Evolutionary conservation across 1,140 invertebrate genomes (phyloP), one percentile per base, ranked within the genome.

Genomic region (Drosophila melanogaster): DNA sequence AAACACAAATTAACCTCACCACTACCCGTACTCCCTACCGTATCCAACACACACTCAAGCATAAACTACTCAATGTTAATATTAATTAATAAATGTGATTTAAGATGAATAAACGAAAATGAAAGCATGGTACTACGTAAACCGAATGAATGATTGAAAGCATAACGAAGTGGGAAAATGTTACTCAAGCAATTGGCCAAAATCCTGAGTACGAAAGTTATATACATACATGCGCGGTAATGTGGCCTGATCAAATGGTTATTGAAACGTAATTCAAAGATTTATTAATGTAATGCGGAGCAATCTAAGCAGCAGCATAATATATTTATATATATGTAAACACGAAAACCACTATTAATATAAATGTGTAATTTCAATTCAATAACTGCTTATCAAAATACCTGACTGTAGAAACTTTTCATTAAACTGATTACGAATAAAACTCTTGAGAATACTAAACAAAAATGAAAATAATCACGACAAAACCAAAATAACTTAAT

Each of bases 1-100:
- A 69, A 50, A 65, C 49, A 67, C 41, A 72, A 59, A 65, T 51
- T 59, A 64, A 81, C 62, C 46, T 59, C 56, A 81, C 66, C 75
- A 65, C 53, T 75, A 78, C 75, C 77, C 62, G 64, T 62, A 61
- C 19, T 37, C 37, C 54, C 64, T 43, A 43, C 66, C 43, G 57
- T 57, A 74, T 35, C 49, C 74, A 54, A 73, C 77, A 51, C 22
- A 81, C 75, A 87, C 84, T 86, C 83, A 83, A 79, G 50, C 73
- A 79, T 87, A 89, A 89, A 79, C 89, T 89, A 87, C 83, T 87
- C 83, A 87, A 87, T 87, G 83, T 87, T 87, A 83, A 83, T 83
- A 83, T 83, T 75, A 80, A 79, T 70, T 86, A 87, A 87, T 87
- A 87, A 89, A 89, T 87, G 83, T 87, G 83, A 87, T 87, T 87